A percentile compares a stretch with the other conserved stretches of the same genome.
These are phyloP conservation scores for Gasterosteus nipponicus DNA, from an alignment of 2,113 vertebrate genomes.

Conservation along the genomic window DNA sequence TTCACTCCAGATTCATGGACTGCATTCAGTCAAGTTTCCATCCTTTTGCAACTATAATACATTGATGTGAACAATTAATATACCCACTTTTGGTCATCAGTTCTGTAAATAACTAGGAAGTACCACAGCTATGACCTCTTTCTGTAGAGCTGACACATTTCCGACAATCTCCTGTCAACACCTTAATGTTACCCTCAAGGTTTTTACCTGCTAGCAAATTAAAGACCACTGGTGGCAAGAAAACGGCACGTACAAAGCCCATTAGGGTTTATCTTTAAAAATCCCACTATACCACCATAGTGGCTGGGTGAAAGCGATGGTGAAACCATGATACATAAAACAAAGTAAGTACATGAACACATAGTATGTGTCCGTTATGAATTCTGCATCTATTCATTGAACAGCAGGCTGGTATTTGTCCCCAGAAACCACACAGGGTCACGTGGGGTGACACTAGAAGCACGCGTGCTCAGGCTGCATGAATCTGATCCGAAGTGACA, in stretches of 20 bases:
- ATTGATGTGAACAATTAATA: background rate
- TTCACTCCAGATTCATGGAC: background rate
- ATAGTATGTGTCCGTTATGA: no score
- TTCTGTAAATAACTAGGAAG: background rate
- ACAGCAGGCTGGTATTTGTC: conserved; percentile 3
- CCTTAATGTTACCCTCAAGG: background rate
- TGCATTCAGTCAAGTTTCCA: background rate
- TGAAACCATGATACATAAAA: no score
- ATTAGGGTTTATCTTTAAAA: no score
- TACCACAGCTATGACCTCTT: background rate
- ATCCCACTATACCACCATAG: no score
- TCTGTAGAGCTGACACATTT: background rate
- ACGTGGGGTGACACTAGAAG: background rate
- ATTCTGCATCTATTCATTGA: background rate
- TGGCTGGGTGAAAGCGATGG: no score
- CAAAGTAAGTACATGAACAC: no score
- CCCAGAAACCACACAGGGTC: background rate
- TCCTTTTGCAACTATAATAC: background rate
- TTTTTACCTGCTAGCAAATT: background rate
- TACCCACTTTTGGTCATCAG: background rate
- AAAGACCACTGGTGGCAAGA: background rate
- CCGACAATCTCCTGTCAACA: background rate
- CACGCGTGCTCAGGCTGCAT: background rate
- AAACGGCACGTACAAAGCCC: no score
- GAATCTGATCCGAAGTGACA: conserved; percentile 51